These are phyloP conservation scores for Acrossocheilus fasciatus DNA, from an alignment of 2,797 vertebrate species.

Conservation along the genomic window DNA sequence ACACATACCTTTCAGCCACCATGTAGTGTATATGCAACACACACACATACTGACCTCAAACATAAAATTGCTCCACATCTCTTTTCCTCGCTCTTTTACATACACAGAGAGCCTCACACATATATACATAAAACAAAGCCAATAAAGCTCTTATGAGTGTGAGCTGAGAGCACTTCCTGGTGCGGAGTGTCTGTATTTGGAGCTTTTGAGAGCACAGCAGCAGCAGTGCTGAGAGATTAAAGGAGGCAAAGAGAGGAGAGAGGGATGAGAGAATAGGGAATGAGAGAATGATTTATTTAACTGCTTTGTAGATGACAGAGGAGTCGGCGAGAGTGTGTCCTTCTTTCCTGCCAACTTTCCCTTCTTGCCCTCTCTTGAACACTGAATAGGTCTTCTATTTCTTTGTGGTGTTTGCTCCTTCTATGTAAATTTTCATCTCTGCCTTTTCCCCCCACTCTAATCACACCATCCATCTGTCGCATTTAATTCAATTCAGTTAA, in stretches of 20 bases:
- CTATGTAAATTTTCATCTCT: constrained; percentile 38
- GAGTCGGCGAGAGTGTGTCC: constrained; percentile 34
- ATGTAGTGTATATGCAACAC: background rate
- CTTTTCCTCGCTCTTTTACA: constrained; percentile 30
- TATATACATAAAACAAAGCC: constrained; percentile 43
- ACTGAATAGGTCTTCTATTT: constrained; percentile 36
- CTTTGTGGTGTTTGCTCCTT: constrained; percentile 35
- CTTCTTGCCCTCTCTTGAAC: constrained; percentile 28
- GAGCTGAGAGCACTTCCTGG: constrained; percentile 45
- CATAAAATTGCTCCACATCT: background rate
- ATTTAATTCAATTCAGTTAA: constrained; percentile 39
- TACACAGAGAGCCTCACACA: constrained; percentile 15
- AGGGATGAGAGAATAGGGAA: constrained; percentile 53
- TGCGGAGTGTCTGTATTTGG: constrained; percentile 47
- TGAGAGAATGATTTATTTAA: constrained; percentile 64
- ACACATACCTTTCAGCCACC: background rate
- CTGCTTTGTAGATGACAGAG: constrained; percentile 57
- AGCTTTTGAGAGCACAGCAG: constrained; percentile 47
- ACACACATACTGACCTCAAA: background rate
- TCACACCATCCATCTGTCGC: constrained; percentile 31
- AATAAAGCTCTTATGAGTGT: constrained; percentile 45
- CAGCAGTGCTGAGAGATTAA: constrained; percentile 44
- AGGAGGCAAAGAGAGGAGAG: constrained; percentile 48
- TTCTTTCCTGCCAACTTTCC: constrained; percentile 28
- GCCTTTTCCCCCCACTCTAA: constrained; percentile 4